Base-by-base conservation (phyloP, 2,113 vertebrate species). In the Baryphthengus martii region DNA sequence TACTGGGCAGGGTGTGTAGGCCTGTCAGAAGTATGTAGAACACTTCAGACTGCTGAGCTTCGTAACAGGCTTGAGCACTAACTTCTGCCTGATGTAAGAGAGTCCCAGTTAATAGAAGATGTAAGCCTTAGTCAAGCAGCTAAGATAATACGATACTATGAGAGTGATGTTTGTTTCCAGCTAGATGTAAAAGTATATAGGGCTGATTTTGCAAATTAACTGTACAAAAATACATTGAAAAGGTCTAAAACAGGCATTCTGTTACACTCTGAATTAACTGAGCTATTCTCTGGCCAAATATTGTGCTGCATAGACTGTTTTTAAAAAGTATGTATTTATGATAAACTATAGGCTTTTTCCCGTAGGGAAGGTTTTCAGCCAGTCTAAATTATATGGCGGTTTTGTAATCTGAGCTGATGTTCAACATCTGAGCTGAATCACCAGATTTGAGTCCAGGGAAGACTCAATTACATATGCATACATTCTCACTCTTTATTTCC, bases 391-490 rank as follows among this genome's bases (percentile, higher is more conserved):
- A 65, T 66, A 68, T 72, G 40, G 44, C 91, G 82, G 58, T 80
- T 98, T 96, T 90, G 61, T 91, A 93, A 93, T 94, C 61, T 62
- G 66, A 93, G 93, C 72, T 76, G 93, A 89, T 74, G 82, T 83
- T 95, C 79, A 96, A 70, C 96, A 77, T 96, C 75, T 92, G 91
- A 97, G 75, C 65, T 97, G 94, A 97, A 91, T 96, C 91, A 92
- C 85, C 68, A 79, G 44, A 79, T 90, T 63, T 59, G 35, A 87
- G n/a, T 93, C 65, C 53, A 80, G 75, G 94, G 81, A 63, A 96
- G 81, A 26, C 20, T 67, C 35, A 40, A 59, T 21, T 28, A 47
- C 53, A 50, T 59, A 12, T 33, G 26, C 0, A 0, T 19, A 17
- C 6, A 11, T 87, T 73, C 31, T 42, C 9, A 20, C 15, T 73